Base-by-base conservation (phyloP, 1,140 invertebrate species). In the Trachelipus rathkii region DNA sequence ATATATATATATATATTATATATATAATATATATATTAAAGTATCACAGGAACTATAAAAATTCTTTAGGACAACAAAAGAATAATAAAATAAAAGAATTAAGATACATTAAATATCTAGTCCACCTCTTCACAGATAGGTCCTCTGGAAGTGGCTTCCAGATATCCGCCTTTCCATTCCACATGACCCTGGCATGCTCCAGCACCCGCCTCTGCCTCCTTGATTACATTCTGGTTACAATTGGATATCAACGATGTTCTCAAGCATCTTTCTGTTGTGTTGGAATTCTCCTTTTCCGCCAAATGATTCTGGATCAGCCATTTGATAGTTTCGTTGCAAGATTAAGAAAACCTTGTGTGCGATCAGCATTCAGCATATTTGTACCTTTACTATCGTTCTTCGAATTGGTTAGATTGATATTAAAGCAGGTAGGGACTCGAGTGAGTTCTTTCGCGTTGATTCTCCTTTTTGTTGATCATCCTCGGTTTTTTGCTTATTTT, bases 391-490 rank as follows among this genome's bases (percentile, higher is more conserved):
- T 89, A 87, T 43, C 79, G 76, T 21, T 82, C 80, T 23, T 81
- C 80, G n/a, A 8, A 89, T 91, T 19, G 95, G n/a, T n/a, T 96
- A 72, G 92, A 93, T 88, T 97, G 91, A 98, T 96, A 89, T 95
- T 95, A 89, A 97, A 98, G 86, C 94, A 95, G 86, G 86, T 98
- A 98, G 66, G 93, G 93, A 95, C 84, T 98, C 96, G 0, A 98
- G 87, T n/a, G 88, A 89, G 84, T 98, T 91, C 82, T 89, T n/a
- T 89, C 79, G 92, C 90, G 74, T 90, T 87, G 73, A 91, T 89
- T 71, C 89, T 87, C 73, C 87, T 71, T 86, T 87, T 73, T 90
- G 88, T 60, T 87, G 87, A 46, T 91, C 89, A 71, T 84, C 84
- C 53, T 84, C 83, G 15, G 74, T 73, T 67, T 82, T 82, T 71